Evolutionary conservation across 2,797 vertebrate species (phyloP).

Genomic region (Pygocentrus nattereri): DNA sequence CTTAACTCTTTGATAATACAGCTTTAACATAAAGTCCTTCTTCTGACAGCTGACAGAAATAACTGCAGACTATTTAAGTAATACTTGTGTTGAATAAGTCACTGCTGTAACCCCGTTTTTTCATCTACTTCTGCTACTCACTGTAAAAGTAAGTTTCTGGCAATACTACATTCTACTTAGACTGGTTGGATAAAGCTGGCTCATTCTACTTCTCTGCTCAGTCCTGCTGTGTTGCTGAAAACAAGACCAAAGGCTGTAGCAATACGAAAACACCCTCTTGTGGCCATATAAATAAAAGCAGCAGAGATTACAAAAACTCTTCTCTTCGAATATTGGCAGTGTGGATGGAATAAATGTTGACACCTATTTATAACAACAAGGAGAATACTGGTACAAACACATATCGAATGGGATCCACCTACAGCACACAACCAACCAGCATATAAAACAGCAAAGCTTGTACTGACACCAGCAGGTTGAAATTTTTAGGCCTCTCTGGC

Average conservation of each 20-base stretch:
- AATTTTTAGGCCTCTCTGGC: no score
- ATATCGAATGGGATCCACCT: neutral
- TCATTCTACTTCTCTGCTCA: neutral
- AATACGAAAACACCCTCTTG: slow-evolving; percentile 2
- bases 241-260: neutral
- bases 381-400: neutral
- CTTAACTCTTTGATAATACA: no score
- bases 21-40: no score
- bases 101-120: no score
- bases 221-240: neutral
- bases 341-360: neutral
- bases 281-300: slow-evolving; percentile 5
- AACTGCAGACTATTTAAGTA: no score
- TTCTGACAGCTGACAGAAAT: no score
- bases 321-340: neutral
- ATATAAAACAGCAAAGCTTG: neutral
- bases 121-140: no score
- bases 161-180: no score
- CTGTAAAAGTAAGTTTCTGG: no score
- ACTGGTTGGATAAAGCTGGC: neutral
- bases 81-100: no score
- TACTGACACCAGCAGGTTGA: neutral
- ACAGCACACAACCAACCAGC: neutral
- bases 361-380: neutral
- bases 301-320: neutral